Evolutionary conservation across 2,797 vertebrate genomes (phyloP).

Genomic region (Epinephelus awoara): DNA sequence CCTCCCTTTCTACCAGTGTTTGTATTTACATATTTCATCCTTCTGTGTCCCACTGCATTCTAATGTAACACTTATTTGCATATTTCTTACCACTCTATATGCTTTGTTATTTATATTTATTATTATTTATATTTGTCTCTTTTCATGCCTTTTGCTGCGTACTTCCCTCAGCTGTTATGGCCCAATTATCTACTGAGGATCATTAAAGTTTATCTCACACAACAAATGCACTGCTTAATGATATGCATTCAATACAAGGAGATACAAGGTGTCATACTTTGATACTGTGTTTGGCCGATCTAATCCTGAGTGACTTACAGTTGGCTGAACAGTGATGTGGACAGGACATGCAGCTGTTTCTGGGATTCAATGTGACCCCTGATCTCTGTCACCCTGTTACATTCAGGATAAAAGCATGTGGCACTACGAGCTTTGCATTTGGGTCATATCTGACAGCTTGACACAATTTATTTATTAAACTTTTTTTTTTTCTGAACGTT

Average conservation of each 20-base stretch:
- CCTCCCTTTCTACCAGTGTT: not conserved
- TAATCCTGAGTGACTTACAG: not conserved
- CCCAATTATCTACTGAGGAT: slow-evolving; percentile 9
- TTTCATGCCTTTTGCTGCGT: not conserved
- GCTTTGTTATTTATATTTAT: not conserved
- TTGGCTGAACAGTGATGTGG: not conserved
- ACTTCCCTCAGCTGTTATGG: not conserved
- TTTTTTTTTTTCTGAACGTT: not conserved
- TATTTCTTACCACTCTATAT: slow-evolving; percentile 7
- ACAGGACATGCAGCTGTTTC: slow-evolving; percentile 13
- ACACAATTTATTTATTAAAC: slow-evolving; percentile 19
- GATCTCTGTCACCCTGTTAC: slow-evolving; percentile 10
- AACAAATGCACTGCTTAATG: slow-evolving; percentile 5
- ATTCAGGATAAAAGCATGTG: slow-evolving; percentile 17
- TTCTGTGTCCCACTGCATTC: not conserved
- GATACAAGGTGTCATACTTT: not conserved
- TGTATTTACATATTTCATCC: slow-evolving; percentile 1
- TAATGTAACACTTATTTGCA: slow-evolving; percentile 16
- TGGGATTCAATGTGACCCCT: slow-evolving; percentile 13
- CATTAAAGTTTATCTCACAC: slow-evolving; percentile 12
- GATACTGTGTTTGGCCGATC: not conserved
- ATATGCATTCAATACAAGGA: not conserved
- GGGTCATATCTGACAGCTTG: slow-evolving; percentile 18
- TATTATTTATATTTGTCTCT: not conserved
- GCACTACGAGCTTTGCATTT: not conserved